A percentile compares a stretch with the other conserved stretches of the same genome.
phyloP scores from a whole-genome alignment of 1,140 invertebrate genomes.

The Octopus sinensis region DNA sequence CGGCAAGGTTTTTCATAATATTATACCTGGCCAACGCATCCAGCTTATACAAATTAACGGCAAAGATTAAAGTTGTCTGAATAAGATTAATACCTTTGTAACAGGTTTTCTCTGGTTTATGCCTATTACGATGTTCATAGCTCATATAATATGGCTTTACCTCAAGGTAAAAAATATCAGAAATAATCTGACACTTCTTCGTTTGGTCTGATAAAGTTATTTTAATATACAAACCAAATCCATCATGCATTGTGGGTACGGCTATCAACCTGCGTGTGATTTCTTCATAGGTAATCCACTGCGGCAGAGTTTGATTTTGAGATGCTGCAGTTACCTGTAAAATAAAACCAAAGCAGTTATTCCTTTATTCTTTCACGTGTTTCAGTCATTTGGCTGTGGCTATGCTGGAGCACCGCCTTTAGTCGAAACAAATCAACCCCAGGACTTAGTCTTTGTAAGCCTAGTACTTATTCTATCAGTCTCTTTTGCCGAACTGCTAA shows the following conservation, averaged over 20 bases:
- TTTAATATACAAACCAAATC: neutral
- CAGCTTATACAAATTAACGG: neutral
- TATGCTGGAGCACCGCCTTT: too few species aligned
- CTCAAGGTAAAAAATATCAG: neutral
- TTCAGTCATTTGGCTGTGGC: too few species aligned
- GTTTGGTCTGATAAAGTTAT: neutral
- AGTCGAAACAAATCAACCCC: too few species aligned
- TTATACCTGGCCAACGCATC: neutral
- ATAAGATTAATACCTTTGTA: neutral
- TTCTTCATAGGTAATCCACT: slow-evolving; percentile 3
- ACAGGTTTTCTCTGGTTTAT: neutral
- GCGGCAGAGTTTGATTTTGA: neutral
- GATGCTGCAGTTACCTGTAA: neutral
- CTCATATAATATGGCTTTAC: neutral
- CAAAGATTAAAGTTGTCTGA: slow-evolving; percentile 8
- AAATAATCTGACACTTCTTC: neutral
- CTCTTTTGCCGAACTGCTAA: too few species aligned
- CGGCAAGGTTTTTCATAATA: neutral
- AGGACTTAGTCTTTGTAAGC: too few species aligned
- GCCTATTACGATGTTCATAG: too few species aligned
- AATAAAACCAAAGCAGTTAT: neutral
- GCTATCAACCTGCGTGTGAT: neutral
- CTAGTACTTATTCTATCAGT: too few species aligned
- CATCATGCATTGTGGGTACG: neutral
- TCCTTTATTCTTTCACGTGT: too few species aligned